Conservation (phyloP, 2,888 invertebrate species). For the Eupelmus urozonus region DNA sequence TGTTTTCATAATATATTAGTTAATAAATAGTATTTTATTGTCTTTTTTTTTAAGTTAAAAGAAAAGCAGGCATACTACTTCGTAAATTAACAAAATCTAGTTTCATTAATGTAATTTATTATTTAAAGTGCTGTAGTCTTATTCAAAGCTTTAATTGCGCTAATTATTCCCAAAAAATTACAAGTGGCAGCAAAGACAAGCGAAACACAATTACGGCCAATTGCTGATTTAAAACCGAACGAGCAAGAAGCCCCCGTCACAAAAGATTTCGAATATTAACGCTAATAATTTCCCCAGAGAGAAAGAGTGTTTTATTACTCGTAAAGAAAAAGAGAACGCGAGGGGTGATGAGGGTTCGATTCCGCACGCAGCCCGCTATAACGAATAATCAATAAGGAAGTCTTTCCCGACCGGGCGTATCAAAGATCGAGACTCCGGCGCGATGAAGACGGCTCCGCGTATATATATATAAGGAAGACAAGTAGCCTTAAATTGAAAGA, state of each 20-base stretch:
- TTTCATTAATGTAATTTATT: too few species aligned
- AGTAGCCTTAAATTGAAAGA: slow-evolving; percentile 74
- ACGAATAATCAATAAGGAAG: slow-evolving; percentile 62
- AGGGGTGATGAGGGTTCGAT: slow-evolving; percentile 7
- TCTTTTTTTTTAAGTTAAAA: too few species aligned
- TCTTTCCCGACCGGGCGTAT: neutral
- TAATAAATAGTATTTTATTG: too few species aligned
- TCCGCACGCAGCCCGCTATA: slow-evolving; percentile 39
- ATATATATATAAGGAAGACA: slow-evolving; percentile 64
- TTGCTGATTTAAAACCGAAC: neutral
- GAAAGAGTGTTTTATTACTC: slow-evolving; percentile 28
- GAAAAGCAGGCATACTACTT: too few species aligned
- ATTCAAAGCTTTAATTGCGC: too few species aligned
- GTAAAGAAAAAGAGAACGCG: neutral
- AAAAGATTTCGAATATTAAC: slow-evolving; percentile 23
- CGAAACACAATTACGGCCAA: neutral
- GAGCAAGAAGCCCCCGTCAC: neutral
- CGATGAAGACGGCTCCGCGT: neutral
- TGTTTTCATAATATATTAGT: too few species aligned
- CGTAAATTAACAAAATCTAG: too few species aligned
- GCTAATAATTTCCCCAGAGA: slow-evolving; percentile 44
- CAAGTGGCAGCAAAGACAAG: too few species aligned
- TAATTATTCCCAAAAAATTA: too few species aligned
- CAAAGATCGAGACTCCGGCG: slow-evolving; percentile 20
- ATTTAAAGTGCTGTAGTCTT: too few species aligned